A percentile compares a stretch with the other conserved stretches of the same genome.
These are phyloP conservation scores for Bedellia somnulentella DNA, from an alignment of 2,888 invertebrate genomes.

Conservation along the genomic window DNA sequence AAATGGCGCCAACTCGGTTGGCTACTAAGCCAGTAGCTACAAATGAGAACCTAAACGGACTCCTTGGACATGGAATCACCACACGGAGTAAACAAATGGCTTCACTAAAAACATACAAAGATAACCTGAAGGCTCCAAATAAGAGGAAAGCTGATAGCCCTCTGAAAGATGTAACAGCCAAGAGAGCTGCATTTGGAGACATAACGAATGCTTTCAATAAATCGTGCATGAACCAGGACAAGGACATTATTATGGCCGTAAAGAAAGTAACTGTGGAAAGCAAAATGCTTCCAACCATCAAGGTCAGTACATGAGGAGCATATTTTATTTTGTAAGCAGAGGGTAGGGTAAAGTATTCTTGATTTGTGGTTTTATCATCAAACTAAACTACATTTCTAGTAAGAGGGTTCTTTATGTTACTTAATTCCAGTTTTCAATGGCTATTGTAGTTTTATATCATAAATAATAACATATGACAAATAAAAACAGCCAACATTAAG, in stretches of 20 bases:
- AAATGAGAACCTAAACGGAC: conserved; percentile 44
- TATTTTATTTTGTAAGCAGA: conserved; percentile 2
- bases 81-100: conserved; percentile 65
- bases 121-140: conserved; percentile 51
- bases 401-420: too few species aligned
- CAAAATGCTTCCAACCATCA: conserved; percentile 47
- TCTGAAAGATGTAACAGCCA: conserved; percentile 71
- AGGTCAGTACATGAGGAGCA: conserved; percentile 24
- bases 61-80: conserved; percentile 54
- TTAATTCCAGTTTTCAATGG: too few species aligned
- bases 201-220: conserved; percentile 73
- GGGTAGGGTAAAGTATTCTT: too few species aligned
- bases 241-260: conserved; percentile 33
- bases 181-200: conserved; percentile 84
- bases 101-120: conserved; percentile 44
- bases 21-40: conserved; percentile 50
- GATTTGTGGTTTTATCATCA: too few species aligned
- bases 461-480: too few species aligned
- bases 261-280: conserved; percentile 55
- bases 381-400: too few species aligned
- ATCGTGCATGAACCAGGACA: conserved; percentile 29
- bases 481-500: too few species aligned
- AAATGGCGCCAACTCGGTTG: conserved; percentile 68
- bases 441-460: too few species aligned
- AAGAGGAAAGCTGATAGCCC: conserved; percentile 86